These are phyloP conservation scores for Nematopogon swammerdamellus DNA, from an alignment of 2,888 invertebrate species.

Conservation along the genomic window DNA sequence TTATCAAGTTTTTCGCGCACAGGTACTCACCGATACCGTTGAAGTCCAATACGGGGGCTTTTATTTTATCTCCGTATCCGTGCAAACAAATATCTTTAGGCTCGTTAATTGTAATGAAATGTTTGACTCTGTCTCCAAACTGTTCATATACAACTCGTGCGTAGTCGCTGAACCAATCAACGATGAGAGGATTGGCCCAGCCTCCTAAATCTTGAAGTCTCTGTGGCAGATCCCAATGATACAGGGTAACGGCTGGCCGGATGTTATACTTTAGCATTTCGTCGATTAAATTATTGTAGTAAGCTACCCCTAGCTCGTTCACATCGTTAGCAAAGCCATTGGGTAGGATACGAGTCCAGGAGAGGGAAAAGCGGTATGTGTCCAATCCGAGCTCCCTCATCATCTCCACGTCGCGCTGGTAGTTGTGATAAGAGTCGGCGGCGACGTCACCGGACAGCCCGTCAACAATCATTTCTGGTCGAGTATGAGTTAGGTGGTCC, in stretches of 20 bases:
- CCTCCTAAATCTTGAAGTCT: conserved; percentile 55
- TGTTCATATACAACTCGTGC: conserved; percentile 33
- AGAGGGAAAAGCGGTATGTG: conserved; percentile 52
- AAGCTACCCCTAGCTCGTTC: conserved; percentile 58
- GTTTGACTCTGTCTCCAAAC: conserved; percentile 48
- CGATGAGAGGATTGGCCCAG: conserved; percentile 32
- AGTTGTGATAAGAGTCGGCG: conserved; percentile 58
- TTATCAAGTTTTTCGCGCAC: conserved; percentile 41
- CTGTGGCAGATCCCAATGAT: conserved; percentile 54
- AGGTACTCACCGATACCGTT: conserved; percentile 44
- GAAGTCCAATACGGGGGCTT: conserved; percentile 29
- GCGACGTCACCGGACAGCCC: conserved; percentile 56
- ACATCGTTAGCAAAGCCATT: conserved; percentile 47
- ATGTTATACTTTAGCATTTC: conserved; percentile 59
- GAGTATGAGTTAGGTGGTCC: conserved; percentile 56
- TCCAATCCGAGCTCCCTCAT: conserved; percentile 38
- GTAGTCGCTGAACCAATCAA: conserved; percentile 47
- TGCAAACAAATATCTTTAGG: conserved; percentile 33
- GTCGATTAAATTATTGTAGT: conserved; percentile 63
- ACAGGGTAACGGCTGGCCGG: conserved; percentile 54
- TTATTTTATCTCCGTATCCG: conserved; percentile 35
- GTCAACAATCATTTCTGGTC: conserved; percentile 43
- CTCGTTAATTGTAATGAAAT: conserved; percentile 60
- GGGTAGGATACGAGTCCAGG: conserved; percentile 63
- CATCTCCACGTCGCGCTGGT: conserved; percentile 52